Percentiles rank a stretch among this genome's conserved stretches.
Conservation (phyloP, 1,140 invertebrate species). For the Paracyclopina nana region DNA sequence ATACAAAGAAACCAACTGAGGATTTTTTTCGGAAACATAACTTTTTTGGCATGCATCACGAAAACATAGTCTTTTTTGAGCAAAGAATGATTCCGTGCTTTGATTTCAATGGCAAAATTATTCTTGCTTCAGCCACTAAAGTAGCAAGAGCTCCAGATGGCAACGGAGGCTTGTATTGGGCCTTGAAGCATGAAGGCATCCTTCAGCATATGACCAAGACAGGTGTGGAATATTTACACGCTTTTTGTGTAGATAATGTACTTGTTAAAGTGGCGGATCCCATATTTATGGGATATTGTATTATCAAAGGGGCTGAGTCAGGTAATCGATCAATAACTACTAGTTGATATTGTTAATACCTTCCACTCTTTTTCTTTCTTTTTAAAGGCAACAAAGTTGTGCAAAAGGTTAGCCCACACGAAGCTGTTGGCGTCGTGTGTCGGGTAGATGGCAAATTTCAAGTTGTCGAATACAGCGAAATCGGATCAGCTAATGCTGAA, state of each 20-base stretch:
- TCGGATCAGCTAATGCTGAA: slow-evolving; percentile 61
- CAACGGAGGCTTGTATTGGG: slow-evolving; percentile 88
- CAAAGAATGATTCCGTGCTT: slow-evolving; percentile 83
- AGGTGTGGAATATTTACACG: slow-evolving; percentile 64
- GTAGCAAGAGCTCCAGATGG: slow-evolving; percentile 81
- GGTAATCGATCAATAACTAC: too few relatives aligned
- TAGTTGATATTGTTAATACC: too few relatives aligned
- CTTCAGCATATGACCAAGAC: slow-evolving; percentile 55
- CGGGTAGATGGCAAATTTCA: slow-evolving; percentile 57
- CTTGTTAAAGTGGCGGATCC: slow-evolving; percentile 94
- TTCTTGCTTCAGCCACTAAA: slow-evolving; percentile 49
- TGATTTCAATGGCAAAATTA: slow-evolving; percentile 75
- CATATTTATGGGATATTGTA: slow-evolving; percentile 80
- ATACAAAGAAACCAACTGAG: slow-evolving; percentile 59
- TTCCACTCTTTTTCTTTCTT: too few relatives aligned
- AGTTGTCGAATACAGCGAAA: slow-evolving; percentile 92
- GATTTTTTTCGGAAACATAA: slow-evolving; percentile 56
- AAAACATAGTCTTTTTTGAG: slow-evolving; percentile 67
- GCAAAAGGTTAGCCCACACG: slow-evolving; percentile 66
- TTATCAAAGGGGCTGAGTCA: slow-evolving; percentile 40
- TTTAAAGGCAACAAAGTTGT: slow-evolving; percentile 62
- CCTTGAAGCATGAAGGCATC: slow-evolving; percentile 49
- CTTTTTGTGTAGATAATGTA: slow-evolving; percentile 95
- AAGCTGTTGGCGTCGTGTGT: slow-evolving; percentile 85
- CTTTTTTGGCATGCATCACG: slow-evolving; percentile 62